Conservation (phyloP, 1,140 invertebrate species). For the Sarcophaga bullata region DNA sequence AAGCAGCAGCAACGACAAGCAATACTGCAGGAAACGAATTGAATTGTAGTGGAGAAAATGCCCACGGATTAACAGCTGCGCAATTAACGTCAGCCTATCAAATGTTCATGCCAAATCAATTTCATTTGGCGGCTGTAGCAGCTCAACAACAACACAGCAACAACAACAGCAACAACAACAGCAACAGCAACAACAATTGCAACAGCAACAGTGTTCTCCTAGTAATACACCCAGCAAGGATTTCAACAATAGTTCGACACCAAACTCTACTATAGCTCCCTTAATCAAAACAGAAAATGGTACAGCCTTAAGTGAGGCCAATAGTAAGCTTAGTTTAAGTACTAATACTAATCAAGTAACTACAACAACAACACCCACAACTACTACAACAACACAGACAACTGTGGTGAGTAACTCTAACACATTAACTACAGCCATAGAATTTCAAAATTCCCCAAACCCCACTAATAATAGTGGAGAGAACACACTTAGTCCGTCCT, state of each 20-base stretch:
- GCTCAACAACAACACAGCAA: too few relatives aligned
- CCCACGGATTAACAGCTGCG: slow-evolving; percentile 18
- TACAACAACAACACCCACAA: too few relatives aligned
- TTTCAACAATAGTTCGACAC: slow-evolving; percentile 22
- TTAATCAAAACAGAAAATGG: too few relatives aligned
- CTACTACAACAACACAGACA: too few relatives aligned
- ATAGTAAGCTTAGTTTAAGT: too few relatives aligned
- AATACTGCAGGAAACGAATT: neutral
- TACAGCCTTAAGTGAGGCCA: too few relatives aligned
- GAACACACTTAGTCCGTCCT: neutral
- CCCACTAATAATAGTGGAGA: slow-evolving; percentile 12
- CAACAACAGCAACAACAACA: too few relatives aligned
- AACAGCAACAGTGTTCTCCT: slow-evolving; percentile 37
- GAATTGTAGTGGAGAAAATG: neutral
- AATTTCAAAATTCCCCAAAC: neutral
- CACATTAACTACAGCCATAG: neutral
- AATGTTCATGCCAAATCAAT: slow-evolving; percentile 63
- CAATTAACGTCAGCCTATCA: slow-evolving; percentile 49
- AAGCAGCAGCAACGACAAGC: neutral
- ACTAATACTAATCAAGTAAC: too few relatives aligned
- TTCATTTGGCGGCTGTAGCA: slow-evolving; percentile 61
- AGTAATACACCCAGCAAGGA: slow-evolving; percentile 46
- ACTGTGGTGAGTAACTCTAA: neutral
- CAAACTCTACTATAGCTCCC: too few relatives aligned
- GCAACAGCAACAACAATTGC: slow-evolving; percentile 46